Evolutionary conservation across 2,113 vertebrate genomes (phyloP).

Genomic region (Pseudorhombus dupliciocellatus): DNA sequence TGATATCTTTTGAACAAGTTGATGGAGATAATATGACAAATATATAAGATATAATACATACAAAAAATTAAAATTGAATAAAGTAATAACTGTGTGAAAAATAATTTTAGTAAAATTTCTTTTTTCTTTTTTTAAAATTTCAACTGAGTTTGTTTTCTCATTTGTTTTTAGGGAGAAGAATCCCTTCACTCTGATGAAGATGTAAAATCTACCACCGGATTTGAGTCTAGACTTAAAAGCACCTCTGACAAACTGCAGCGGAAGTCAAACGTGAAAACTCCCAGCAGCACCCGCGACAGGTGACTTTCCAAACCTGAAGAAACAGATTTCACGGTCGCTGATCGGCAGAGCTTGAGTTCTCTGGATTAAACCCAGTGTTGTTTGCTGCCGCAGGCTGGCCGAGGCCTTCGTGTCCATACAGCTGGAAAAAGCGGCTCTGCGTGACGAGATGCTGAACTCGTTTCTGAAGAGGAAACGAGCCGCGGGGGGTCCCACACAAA

Average conservation of each 20-base stretch:
- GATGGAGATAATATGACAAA: too few species aligned
- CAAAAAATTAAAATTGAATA: too few species aligned
- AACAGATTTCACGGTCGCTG: not conserved
- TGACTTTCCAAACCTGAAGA: conserved; percentile 5
- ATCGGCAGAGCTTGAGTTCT: not conserved
- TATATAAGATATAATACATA: too few species aligned
- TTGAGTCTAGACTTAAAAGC: conserved; percentile 32
- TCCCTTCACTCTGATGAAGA: conserved; percentile 27
- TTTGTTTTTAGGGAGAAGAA: conserved; percentile 24
- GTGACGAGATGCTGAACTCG: conserved; percentile 76
- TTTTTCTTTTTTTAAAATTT: too few species aligned
- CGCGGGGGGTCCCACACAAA: conserved; percentile 58
- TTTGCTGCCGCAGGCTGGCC: conserved; percentile 62
- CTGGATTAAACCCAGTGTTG: conserved; percentile 10
- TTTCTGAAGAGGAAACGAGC: conserved; percentile 77
- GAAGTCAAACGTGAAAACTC: not conserved
- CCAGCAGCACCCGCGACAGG: conserved; percentile 14
- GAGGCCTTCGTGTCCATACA: conserved; percentile 84
- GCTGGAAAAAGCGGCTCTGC: conserved; percentile 76
- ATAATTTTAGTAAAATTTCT: too few species aligned
- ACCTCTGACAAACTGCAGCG: not conserved
- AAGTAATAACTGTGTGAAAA: too few species aligned
- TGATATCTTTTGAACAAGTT: too few species aligned
- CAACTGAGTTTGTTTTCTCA: not conserved
- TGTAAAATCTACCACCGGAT: conserved; percentile 42